Percentiles rank a stretch among this genome's conserved stretches.
These are phyloP conservation scores for Drosophila elegans DNA, from an alignment of 1,140 invertebrate species.

Conservation along the genomic window DNA sequence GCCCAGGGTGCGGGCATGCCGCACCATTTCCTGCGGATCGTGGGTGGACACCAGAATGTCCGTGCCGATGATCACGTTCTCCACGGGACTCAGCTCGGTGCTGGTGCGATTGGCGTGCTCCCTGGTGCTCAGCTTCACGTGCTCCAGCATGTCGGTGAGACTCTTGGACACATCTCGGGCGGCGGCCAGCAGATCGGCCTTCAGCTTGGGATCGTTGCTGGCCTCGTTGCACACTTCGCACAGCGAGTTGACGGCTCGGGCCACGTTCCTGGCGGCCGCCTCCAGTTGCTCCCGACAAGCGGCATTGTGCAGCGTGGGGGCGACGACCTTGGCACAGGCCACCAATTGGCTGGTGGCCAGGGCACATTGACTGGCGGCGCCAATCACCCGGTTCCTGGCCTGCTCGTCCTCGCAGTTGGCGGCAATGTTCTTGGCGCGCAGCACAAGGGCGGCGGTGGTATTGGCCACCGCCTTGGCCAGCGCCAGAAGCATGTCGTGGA, in stretches of 20 bases:
- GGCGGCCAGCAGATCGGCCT: constrained; percentile 92
- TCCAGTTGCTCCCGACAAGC: constrained; percentile 97
- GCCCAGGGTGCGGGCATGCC: constrained; percentile 95
- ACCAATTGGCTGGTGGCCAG: constrained; percentile 98
- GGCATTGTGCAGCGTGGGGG: constrained; percentile 93
- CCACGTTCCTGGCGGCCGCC: constrained; percentile 96
- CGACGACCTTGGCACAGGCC: constrained; percentile 97
- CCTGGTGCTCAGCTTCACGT: constrained; percentile 90
- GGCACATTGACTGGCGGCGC: constrained; percentile 97
- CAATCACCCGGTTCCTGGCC: constrained; percentile 95
- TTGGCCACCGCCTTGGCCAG: constrained; percentile 98
- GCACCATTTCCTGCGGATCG: constrained; percentile 97
- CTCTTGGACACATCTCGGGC: constrained; percentile 95
- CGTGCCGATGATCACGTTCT: constrained; percentile 95
- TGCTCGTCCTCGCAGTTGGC: constrained; percentile 92
- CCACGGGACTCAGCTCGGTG: constrained; percentile 92
- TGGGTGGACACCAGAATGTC: constrained; percentile 94
- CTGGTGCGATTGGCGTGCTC: constrained; percentile 86
- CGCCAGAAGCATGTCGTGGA: constrained; percentile 93
- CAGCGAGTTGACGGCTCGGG: constrained; percentile 95
- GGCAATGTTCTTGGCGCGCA: constrained; percentile 97
- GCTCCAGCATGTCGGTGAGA: constrained; percentile 95
- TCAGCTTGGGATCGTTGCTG: constrained; percentile 88
- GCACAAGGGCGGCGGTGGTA: constrained; percentile 96
- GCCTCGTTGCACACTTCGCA: constrained; percentile 93